Base-by-base conservation (phyloP, 2,888 invertebrate genomes). In the Xanthorhoe designata region DNA sequence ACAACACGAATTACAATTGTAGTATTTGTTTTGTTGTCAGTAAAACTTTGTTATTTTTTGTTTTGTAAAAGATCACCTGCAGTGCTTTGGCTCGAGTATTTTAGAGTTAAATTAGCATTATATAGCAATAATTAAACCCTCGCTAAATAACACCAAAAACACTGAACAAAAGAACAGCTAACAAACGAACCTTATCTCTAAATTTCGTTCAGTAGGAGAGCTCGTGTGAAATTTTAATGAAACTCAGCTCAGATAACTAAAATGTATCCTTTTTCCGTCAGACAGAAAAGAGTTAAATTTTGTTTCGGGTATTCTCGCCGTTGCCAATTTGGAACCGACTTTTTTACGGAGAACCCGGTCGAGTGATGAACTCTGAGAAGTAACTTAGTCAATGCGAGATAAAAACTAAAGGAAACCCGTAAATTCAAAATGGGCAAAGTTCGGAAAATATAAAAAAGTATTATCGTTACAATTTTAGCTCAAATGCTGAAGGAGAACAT, bases 221-320 rank as follows among this genome's bases (percentile, higher is more conserved):
- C 71, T 68, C 65, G 73, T 70, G 70, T 74, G 74, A 74, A 74
- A 74, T 70, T 74, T 74, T 74, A 74, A 74, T 74, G 74, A 72
- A 70, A 72, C 72, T 70, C 61, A 35, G 70, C 64, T 71, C 66
- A 75, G 74, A 76, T 76, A 78, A 76, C 75, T 78, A 74, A 75
- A 74, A 71, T 71, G 71, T 70, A 70, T 70, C 61, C 67, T 69
- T 69, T 63, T 74, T 72, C 69, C 66, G 66, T 62, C 67, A 68
- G 67, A 66, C 61, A 49, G 60, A 65, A 68, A 70, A 61, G 61
- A 64, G 63, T 66, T 66, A 62, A 68, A 66, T 59, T 61, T 32
- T 47, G 66, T 61, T 64, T 61, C 45, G 50, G 64, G 45, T n/a
- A 58, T 38, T 47, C 49, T 59, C 53, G 57, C 17, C 57, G 60